phyloP scores from a whole-genome alignment of 2,797 vertebrate genomes.

The Muscicapa striata region DNA sequence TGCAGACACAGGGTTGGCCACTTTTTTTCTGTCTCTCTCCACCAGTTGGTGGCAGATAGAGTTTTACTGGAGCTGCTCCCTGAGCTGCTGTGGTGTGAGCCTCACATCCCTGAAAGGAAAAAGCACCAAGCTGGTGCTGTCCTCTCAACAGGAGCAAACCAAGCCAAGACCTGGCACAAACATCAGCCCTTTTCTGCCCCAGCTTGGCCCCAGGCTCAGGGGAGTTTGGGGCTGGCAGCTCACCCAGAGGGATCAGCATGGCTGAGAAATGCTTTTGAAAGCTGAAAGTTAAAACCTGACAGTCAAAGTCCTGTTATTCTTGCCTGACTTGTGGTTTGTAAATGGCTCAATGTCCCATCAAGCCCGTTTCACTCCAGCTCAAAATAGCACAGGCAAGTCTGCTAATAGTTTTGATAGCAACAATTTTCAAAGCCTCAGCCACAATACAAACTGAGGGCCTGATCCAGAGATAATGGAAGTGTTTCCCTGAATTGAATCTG shows the following conservation, averaged over 20 bases:
- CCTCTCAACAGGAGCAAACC: not conserved
- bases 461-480: conserved; percentile 49
- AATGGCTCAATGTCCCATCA: not conserved
- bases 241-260: rapidly evolving
- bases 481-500: conserved; percentile 21
- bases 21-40: not conserved
- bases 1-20: not conserved
- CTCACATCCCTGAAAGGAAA: not conserved
- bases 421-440: conserved; percentile 42
- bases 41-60: not conserved
- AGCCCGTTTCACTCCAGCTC: not conserved
- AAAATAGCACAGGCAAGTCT: not conserved
- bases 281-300: not conserved
- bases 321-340: not conserved
- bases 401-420: conserved; percentile 31
- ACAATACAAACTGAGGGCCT: not conserved
- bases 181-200: not conserved
- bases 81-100: not conserved
- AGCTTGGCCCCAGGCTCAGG: not conserved
- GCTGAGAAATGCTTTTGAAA: not conserved
- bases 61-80: not conserved
- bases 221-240: not conserved
- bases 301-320: not conserved
- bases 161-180: not conserved
- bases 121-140: not conserved